Evolutionary conservation across 1,140 invertebrate genomes (phyloP), one percentile per base, ranked within the genome.

Genomic region (Leptopilina clavipes): DNA sequence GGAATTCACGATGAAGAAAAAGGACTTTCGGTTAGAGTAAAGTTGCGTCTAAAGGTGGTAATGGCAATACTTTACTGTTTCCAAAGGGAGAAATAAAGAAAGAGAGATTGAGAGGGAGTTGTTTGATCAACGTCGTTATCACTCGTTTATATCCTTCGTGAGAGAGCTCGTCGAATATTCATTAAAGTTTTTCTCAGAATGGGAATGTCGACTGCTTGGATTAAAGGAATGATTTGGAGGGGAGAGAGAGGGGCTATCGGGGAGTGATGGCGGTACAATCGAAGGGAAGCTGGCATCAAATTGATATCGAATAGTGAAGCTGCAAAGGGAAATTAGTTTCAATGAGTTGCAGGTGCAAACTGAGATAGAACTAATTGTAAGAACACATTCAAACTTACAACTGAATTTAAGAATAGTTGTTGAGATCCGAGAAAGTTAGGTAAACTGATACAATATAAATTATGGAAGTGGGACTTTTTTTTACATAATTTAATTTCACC

Each of bases 121-220:
- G 59, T 65, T 65, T 37, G 59, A 65, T 31, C 25, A 65, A 65
- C 19, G 22, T 65, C 19, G 19, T 65, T 65, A 65, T 65, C 59
- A 65, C 59, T 65, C 59, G 59, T n/a, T 65, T 65, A 65, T 65
- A 65, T 31, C 22, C 59, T 31, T 65, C 19, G 3, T 40, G 37
- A 65, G n/a, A n/a, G 19, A 65, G n/a, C 59, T 65, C 59, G 59
- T 65, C 22, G 59, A 65, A 65, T 65, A 65, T 65, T 65, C 59
- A 65, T 65, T 65, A 65, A 17, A 65, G 59, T 65, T 65, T 65
- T 65, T n/a, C 59, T 65, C 59, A 37, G 19, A 12, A 65, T 31
- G 22, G 5, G 22, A 37, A 22, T 31, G 19, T 25, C 56, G 11
- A 59, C 56, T 59, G 56, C 56, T 59, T 14, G 59, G n/a, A 65